Evolutionary conservation across 2,113 vertebrate species (phyloP).

Genomic region (Trichomycterus rosablanca): DNA sequence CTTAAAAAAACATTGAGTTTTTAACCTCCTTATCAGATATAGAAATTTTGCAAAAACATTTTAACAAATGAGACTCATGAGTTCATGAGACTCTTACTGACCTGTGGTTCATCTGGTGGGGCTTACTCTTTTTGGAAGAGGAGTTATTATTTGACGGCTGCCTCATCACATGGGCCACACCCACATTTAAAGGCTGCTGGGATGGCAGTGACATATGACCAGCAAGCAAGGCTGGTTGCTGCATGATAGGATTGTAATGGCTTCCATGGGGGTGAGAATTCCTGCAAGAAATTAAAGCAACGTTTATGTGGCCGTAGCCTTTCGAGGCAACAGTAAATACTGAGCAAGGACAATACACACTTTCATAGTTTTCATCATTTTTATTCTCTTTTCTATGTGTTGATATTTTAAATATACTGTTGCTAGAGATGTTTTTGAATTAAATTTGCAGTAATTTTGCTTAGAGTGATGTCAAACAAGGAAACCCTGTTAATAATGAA

Average conservation of each 20-base stretch:
- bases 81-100: conserved; percentile 50
- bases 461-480: no score
- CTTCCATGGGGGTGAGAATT: conserved; percentile 88
- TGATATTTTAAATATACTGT: no score
- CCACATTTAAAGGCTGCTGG: conserved; percentile 91
- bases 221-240: conserved; percentile 88
- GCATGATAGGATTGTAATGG: conserved; percentile 99
- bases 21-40: background rate
- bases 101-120: conserved; percentile 86
- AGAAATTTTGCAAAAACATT: no score
- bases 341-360: no score
- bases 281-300: conserved; percentile 49
- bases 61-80: no score
- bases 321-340: no score
- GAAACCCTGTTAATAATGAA: no score
- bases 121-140: conserved; percentile 89
- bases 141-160: conserved; percentile 80
- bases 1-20: conserved; percentile 54
- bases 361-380: no score
- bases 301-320: no score
- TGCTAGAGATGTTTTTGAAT: no score
- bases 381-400: no score
- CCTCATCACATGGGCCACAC: conserved; percentile 96
- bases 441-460: no score
- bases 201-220: conserved; percentile 89